These are phyloP conservation scores for Gadopsis marmoratus DNA, from an alignment of 2,797 vertebrate species.

Conservation along the genomic window DNA sequence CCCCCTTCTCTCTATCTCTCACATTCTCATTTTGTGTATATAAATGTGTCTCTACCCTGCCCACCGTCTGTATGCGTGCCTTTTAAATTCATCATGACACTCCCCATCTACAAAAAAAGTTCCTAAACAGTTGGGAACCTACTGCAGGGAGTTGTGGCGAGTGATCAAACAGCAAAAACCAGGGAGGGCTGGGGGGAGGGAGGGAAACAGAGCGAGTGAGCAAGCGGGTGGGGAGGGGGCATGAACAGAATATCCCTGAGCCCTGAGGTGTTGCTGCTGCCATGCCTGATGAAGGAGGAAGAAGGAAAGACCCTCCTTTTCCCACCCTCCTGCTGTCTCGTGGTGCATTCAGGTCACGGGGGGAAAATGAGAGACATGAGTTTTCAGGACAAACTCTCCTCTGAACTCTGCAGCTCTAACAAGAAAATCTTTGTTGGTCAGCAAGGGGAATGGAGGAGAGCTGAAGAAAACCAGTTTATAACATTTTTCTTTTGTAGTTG, in stretches of 20 bases:
- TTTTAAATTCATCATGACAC: slow-evolving; percentile 77
- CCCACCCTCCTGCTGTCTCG: slow-evolving; percentile 30
- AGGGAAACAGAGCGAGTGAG: neutral
- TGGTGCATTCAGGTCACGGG: slow-evolving; percentile 59
- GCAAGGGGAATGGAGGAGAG: neutral
- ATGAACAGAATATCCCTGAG: slow-evolving; percentile 54
- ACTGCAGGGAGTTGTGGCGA: slow-evolving; percentile 43
- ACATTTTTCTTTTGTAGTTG: neutral
- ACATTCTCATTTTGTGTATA: slow-evolving; percentile 57
- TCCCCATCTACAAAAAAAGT: slow-evolving; percentile 34
- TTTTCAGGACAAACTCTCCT: slow-evolving; percentile 23
- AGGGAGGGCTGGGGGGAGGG: slow-evolving; percentile 15
- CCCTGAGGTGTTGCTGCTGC: slow-evolving; percentile 68
- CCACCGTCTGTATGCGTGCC: slow-evolving; percentile 66
- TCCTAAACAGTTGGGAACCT: slow-evolving; percentile 45
- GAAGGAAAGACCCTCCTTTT: slow-evolving; percentile 42
- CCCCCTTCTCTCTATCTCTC: slow-evolving; percentile 42
- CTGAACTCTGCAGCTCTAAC: slow-evolving; percentile 31
- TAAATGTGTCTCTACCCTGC: slow-evolving; percentile 64
- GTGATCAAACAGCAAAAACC: slow-evolving; percentile 62
- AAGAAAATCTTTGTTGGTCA: slow-evolving; percentile 7
- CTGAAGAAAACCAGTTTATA: neutral
- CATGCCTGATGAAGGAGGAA: slow-evolving; percentile 59
- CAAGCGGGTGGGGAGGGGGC: neutral
- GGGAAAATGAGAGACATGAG: slow-evolving; percentile 38